Conservation (phyloP, 2,113 vertebrate species). For the Daboia siamensis region DNA sequence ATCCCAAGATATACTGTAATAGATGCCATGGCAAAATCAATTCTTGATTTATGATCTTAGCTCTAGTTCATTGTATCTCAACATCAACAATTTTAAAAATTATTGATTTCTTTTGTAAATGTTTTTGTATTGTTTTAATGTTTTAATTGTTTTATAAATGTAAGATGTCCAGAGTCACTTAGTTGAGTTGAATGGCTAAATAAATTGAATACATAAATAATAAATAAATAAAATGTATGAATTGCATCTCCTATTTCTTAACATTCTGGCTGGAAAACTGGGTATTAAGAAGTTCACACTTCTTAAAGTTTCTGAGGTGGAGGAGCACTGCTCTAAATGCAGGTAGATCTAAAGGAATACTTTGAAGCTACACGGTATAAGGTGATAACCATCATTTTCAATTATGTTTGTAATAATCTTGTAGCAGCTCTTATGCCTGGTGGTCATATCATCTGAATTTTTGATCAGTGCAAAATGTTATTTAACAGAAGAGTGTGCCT, state of each 20-base stretch:
- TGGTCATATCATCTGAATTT: background rate
- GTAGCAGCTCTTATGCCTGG: background rate
- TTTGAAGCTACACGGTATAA: background rate
- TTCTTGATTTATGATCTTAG: slow-evolving; percentile 30
- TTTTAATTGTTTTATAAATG: background rate
- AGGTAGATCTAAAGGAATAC: background rate
- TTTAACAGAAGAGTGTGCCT: background rate
- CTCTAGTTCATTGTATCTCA: background rate
- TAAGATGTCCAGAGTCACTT: background rate
- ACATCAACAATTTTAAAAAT: background rate
- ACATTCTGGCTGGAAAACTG: background rate
- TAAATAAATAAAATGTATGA: background rate
- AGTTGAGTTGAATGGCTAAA: background rate
- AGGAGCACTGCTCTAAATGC: background rate
- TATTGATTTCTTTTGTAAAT: background rate
- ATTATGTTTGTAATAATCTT: slow-evolving; percentile 6
- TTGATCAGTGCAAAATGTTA: background rate
- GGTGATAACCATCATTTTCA: background rate
- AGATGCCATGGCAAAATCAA: slow-evolving; percentile 18
- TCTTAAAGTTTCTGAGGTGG: background rate
- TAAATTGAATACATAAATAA: background rate
- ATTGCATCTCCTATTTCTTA: background rate
- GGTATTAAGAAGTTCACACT: background rate
- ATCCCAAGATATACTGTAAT: background rate
- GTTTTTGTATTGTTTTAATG: no score